Evolutionary conservation across 2,797 vertebrate species (phyloP).

Genomic region (Bufotes viridis): DNA sequence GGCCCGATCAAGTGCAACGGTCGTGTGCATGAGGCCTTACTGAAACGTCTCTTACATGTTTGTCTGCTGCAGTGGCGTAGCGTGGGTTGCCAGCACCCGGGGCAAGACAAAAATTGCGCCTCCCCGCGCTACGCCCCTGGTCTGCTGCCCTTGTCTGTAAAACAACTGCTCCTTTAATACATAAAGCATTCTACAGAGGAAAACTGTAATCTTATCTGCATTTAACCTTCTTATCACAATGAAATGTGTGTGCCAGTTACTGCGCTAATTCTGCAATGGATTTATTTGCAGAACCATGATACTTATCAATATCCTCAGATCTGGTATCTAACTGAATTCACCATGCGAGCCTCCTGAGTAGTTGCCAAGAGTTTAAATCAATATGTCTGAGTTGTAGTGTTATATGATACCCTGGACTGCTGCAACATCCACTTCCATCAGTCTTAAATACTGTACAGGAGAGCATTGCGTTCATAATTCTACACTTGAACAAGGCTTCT

Average conservation of each 20-base stretch:
- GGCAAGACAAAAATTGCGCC: no score
- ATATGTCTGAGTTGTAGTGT: slow-evolving; percentile 15
- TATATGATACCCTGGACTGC: slow-evolving; percentile 22
- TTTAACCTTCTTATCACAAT: slow-evolving; percentile 26
- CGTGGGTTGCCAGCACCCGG: no score
- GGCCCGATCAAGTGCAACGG: no score
- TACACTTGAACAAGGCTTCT: not conserved
- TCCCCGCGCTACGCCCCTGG: no score
- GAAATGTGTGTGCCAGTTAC: slow-evolving; percentile 32
- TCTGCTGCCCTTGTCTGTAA: not conserved
- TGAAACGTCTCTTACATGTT: not conserved
- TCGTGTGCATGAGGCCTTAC: no score
- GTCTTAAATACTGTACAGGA: slow-evolving; percentile 12
- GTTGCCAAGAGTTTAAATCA: slow-evolving; percentile 44
- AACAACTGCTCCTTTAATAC: not conserved
- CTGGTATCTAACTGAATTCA: slow-evolving; percentile 42
- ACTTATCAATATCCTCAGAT: slow-evolving; percentile 49
- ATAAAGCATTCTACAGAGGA: not conserved
- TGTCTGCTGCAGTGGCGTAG: not conserved
- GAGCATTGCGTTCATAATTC: not conserved
- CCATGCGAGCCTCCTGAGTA: slow-evolving; percentile 23
- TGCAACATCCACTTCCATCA: slow-evolving; percentile 6
- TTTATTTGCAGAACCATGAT: slow-evolving; percentile 30
- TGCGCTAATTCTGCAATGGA: slow-evolving; percentile 29
- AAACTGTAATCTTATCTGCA: slow-evolving; percentile 20